Evolutionary conservation across 1,140 invertebrate species (phyloP), one percentile per base, ranked within the genome.

Genomic region (Solenopsis fugax): DNA sequence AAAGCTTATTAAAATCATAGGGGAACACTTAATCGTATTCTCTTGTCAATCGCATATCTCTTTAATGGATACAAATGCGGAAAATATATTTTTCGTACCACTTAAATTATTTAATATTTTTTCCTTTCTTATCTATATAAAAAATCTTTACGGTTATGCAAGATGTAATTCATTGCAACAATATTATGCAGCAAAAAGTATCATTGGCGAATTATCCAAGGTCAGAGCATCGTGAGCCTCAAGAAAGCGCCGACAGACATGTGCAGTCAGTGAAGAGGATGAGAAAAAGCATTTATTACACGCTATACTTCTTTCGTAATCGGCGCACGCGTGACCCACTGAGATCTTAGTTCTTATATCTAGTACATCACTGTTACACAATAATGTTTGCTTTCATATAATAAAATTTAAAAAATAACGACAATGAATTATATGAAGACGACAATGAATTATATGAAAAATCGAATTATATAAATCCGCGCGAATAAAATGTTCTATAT

Each of bases 271-370:
- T 24, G n/a, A 13, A 13, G 29, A 41, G 50, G 18, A 69, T 18
- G 18, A 21, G 76, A 69, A 60, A 73, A 72, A 58, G 37, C 54
- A 72, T 60, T 82, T 72, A 82, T 82, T 72, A 56, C 24, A 80
- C n/a, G 52, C 24, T 54, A 24, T 9, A 16, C 37, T 82, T 82
- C 52, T 82, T 72, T 82, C 77, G 62, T 80, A 81, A 81, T 69
- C 48, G 0, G 34, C 0, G n/a, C 18, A 18, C 24, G 18, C 21
- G 52, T 48, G 37, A 18, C 21, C 4, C 37, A 24, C 16, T 21
- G 24, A 71, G 3, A 29, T 29, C 37, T 48, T 16, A 69, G 50
- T 71, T 81, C n/a, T 69, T 58, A 24, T 72, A 72, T 71, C 41
- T 62, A n/a, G 29, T 3, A 21, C 41, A 45, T 77, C 13, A n/a